Evolutionary conservation across 2,113 vertebrate species (phyloP), one percentile per base, ranked within the genome.

Genomic region (Chaetura pelagica): DNA sequence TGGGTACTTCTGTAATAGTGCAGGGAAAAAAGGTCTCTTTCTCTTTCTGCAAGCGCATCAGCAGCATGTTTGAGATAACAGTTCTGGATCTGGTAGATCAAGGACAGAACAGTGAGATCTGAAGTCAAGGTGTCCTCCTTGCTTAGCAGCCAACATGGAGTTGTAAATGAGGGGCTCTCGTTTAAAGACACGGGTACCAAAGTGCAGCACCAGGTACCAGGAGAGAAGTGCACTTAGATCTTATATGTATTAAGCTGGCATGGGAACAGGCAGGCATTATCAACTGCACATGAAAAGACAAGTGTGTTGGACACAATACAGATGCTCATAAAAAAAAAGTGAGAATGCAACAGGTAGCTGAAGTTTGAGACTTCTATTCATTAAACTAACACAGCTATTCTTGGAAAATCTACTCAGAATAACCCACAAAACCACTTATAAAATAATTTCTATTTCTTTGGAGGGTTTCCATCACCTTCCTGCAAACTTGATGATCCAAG

Each of bases 91-190:
- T 78, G 66, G 30, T 61, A 80, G 55, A 90, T 64, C 61, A 92
- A 93, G 92, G 85, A 49, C 79, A 84, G 76, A 42, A 77, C 87
- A 90, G 76, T 23, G 44, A 96, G 78, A 94, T 84, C 59, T 52
- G 84, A 96, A 93, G 72, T 75, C 90, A 95, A 95, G 83, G 80
- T 92, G 79, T 69, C 80, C 83, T 88, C 73, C 49, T 61, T 81
- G 57, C 76, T 63, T 19, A 87, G 84, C 82, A 85, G 90, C 61
- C 85, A 88, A 64, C 9, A 27, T 7, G 22, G 54, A 77, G 44
- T 19, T 87, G n/a, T 46, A 68, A 84, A 87, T 54, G 40, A 90
- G 35, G 85, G 83, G 48, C 9, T 81, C 42, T 35, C 13, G 44
- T 24, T 91, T 32, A 74, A n/a, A 58, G 32, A 64, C 48, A 18